Conservation (phyloP, 1,140 invertebrate species). For the Lasioglossum baleicum region DNA sequence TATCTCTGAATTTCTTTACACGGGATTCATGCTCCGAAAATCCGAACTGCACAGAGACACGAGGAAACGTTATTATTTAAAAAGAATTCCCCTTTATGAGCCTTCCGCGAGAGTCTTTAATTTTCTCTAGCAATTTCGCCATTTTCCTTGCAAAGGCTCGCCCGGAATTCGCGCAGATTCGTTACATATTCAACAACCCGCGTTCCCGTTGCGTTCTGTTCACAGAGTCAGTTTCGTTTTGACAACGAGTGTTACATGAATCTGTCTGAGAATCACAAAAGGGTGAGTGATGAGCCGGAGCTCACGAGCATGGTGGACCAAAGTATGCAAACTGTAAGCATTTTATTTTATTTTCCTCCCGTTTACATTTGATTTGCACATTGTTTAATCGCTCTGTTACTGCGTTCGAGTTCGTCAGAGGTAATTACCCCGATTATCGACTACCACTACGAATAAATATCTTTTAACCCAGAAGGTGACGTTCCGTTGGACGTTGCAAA, state of each 20-base stretch:
- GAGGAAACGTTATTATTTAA: no score
- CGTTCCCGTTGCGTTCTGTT: conserved; percentile 8
- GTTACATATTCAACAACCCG: no score
- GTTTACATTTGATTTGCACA: conserved; percentile 66
- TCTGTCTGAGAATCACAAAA: conserved; percentile 96
- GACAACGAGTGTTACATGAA: conserved; percentile 98
- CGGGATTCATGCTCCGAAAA: no score
- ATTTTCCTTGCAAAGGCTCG: no score
- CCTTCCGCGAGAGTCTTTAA: no score
- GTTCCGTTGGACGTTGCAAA: conserved; percentile 15
- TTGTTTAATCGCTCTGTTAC: conserved; percentile 69
- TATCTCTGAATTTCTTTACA: no score
- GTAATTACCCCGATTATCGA: conserved; percentile 66
- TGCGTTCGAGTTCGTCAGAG: conserved; percentile 70
- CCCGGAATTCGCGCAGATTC: no score
- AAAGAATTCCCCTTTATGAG: no score
- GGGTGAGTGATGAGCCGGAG: conserved; percentile 89
- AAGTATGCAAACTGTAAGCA: conserved; percentile 83
- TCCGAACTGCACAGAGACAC: no score
- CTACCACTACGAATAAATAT: conserved; percentile 26
- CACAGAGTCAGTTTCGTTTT: conserved; percentile 98
- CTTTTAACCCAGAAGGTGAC: conserved; percentile 16
- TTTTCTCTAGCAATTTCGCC: no score
- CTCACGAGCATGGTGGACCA: conserved; percentile 80
- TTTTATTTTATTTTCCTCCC: conserved; percentile 76